Conservation (phyloP, 2,797 vertebrate genomes). For the Propithecus deckenii region DNA sequence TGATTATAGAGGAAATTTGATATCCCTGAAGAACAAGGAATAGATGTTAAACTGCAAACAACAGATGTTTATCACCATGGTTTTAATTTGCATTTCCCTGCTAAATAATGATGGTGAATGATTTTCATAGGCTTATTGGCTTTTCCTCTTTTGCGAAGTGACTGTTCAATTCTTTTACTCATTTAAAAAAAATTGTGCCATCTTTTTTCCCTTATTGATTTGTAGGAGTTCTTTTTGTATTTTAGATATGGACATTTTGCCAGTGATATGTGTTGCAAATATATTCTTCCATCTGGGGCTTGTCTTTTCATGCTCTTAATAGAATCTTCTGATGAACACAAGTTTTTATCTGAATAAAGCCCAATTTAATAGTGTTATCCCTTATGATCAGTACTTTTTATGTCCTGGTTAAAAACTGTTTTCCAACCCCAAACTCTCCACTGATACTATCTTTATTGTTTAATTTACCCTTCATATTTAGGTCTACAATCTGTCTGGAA, state of each 20-base stretch:
- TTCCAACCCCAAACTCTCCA: not conserved
- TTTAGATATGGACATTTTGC: slow-evolving; percentile 40
- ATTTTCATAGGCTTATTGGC: slow-evolving; percentile 18
- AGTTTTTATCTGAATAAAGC: slow-evolving; percentile 16
- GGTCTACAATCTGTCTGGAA: not conserved
- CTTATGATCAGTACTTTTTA: not conserved
- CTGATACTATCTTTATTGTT: not conserved
- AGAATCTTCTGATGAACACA: slow-evolving; percentile 16
- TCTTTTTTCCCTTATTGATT: not conserved
- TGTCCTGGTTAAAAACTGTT: slow-evolving; percentile 21
- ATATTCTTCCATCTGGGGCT: slow-evolving; percentile 8
- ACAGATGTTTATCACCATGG: slow-evolving; percentile 8
- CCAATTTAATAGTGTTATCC: not conserved
- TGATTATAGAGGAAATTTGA: not conserved
- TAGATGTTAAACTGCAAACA: slow-evolving; percentile 3
- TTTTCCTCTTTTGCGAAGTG: slow-evolving; percentile 14
- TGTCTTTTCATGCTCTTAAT: slow-evolving; percentile 12
- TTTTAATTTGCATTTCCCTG: slow-evolving; percentile 32
- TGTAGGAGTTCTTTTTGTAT: not conserved
- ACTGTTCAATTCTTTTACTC: slow-evolving; percentile 6
- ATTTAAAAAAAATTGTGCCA: not conserved
- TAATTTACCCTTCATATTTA: not conserved
- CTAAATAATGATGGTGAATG: not conserved
- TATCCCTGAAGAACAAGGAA: not conserved
- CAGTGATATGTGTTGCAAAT: slow-evolving; percentile 9